Conservation (phyloP, 30 jellyfish, hydroid and myxozoan species). For the Cassiopea andromeda region DNA sequence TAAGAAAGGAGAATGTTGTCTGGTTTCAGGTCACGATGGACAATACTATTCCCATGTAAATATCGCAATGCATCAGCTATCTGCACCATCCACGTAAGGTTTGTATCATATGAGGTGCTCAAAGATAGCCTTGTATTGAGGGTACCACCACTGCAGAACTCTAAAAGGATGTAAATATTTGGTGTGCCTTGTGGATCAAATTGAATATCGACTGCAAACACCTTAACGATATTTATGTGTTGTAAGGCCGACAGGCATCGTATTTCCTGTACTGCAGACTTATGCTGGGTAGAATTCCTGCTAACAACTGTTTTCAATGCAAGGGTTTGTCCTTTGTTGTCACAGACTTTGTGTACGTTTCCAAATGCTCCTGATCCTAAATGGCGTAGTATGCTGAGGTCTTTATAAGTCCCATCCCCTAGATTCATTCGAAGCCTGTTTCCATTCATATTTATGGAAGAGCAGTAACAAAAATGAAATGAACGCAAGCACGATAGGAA, state of each 20-base stretch:
- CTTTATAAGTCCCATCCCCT: conserved; percentile 19
- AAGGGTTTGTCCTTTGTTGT: conserved; percentile 26
- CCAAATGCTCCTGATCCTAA: conserved; percentile 80
- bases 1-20: conserved; percentile 56
- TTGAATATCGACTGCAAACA: conserved; percentile 56
- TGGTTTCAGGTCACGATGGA: conserved; percentile 79
- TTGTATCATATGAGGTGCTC: conserved; percentile 1
- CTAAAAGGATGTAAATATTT: conserved; percentile 51
- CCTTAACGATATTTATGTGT: conserved; percentile 42
- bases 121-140: conserved; percentile 19
- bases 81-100: conserved; percentile 69
- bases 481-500: neutral
- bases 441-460: neutral
- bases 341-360: conserved; percentile 55
- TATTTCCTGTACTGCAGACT: conserved; percentile 60
- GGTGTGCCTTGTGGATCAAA: conserved; percentile 17
- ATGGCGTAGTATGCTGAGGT: conserved; percentile 25
- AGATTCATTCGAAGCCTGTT: neutral
- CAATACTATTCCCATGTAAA: conserved; percentile 44
- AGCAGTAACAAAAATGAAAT: no score
- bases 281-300: neutral
- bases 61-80: conserved; percentile 48
- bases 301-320: conserved; percentile 52
- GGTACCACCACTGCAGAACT: conserved; percentile 71
- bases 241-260: conserved; percentile 29